Conservation (phyloP, 2,888 invertebrate species). For the Phytoseiulus persimilis region DNA sequence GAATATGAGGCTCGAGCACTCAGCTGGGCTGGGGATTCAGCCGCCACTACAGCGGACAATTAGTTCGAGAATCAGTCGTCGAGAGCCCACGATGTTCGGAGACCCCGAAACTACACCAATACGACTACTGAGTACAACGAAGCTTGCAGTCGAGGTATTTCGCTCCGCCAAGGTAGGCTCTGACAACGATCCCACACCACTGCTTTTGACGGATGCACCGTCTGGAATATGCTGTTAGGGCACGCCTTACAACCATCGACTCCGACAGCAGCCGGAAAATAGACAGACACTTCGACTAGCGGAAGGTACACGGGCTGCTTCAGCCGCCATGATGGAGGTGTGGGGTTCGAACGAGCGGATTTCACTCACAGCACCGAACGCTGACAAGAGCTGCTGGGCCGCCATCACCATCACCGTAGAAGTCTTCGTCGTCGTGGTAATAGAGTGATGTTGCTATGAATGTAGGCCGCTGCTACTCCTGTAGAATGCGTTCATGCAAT, state of each 20-base stretch:
- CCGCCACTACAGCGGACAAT: too few relatives aligned
- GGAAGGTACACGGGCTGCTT: neutral
- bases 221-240: neutral
- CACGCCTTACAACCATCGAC: neutral
- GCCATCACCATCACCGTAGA: neutral
- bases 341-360: neutral
- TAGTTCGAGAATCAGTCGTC: too few relatives aligned
- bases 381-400: neutral
- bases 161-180: neutral
- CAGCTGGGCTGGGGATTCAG: too few relatives aligned
- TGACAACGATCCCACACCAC: neutral
- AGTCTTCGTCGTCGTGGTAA: neutral
- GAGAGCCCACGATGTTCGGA: too few relatives aligned
- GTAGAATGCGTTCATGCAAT: slow-evolving; percentile 5
- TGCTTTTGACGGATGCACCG: neutral
- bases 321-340: neutral
- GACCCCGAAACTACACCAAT: too few relatives aligned
- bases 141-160: neutral
- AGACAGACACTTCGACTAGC: neutral
- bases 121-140: too few relatives aligned
- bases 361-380: neutral
- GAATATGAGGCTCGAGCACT: too few relatives aligned
- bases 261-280: neutral
- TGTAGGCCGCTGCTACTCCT: neutral
- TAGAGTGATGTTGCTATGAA: neutral